Percentiles rank a stretch among this genome's conserved stretches.
Evolutionary conservation across 2,113 vertebrate species (phyloP).

Genomic region (Istiophorus platypterus): DNA sequence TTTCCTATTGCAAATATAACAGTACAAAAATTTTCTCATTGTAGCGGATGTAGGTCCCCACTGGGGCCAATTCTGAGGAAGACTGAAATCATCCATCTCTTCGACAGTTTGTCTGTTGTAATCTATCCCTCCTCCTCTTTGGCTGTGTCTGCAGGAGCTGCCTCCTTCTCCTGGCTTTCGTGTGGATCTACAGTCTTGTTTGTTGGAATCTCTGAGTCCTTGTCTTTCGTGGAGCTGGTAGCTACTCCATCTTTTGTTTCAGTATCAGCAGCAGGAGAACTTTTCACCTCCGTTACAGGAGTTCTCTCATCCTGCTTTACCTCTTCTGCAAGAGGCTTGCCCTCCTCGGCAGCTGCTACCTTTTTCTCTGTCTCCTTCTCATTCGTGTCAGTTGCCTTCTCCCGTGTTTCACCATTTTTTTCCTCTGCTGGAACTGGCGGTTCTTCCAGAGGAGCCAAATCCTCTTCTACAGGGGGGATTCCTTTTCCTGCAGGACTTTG

Average conservation of each 20-base stretch:
- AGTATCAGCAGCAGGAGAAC: not conserved
- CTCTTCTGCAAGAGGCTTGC: not conserved
- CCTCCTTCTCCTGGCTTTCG: slow-evolving; percentile 39
- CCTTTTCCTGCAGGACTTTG: slow-evolving; percentile 42
- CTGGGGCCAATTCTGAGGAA: slow-evolving; percentile 61
- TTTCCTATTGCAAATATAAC: slow-evolving; percentile 50
- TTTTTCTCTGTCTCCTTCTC: not conserved
- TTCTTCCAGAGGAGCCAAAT: slow-evolving; percentile 41
- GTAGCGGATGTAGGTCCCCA: slow-evolving; percentile 54
- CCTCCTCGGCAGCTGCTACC: not conserved
- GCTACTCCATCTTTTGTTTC: slow-evolving; percentile 29
- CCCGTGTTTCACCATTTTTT: not conserved
- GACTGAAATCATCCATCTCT: slow-evolving; percentile 55
- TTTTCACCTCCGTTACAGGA: not conserved
- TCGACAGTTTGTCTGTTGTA: not conserved
- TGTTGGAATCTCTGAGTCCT: slow-evolving; percentile 18
- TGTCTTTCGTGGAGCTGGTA: slow-evolving; percentile 31
- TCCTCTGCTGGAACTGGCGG: not conserved
- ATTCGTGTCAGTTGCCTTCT: not conserved
- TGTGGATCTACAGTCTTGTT: slow-evolving; percentile 39
- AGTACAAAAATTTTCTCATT: slow-evolving; percentile 39
- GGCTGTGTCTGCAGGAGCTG: slow-evolving; percentile 3
- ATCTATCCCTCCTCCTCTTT: slow-evolving; percentile 56
- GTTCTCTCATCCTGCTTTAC: slow-evolving; percentile 24
- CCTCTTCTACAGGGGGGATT: slow-evolving; percentile 54